Evolutionary conservation across 1,140 invertebrate species (phyloP), one percentile per base, ranked within the genome.

Genomic region (Zeugodacus cucurbitae): DNA sequence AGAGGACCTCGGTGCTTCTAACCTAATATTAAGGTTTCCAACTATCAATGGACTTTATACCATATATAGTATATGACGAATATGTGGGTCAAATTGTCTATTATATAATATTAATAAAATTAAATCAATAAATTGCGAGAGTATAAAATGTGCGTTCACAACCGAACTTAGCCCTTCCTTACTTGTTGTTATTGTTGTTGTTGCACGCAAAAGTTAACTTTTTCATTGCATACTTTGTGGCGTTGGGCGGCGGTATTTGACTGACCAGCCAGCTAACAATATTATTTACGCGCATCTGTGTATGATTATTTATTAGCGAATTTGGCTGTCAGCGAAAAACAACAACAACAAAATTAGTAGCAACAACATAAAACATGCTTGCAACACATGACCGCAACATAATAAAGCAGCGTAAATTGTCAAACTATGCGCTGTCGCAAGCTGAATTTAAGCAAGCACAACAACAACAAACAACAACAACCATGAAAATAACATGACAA

Each of bases 161-260:
- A n/a, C n/a, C n/a, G n/a, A n/a, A n/a, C n/a, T n/a, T n/a, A n/a
- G n/a, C n/a, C n/a, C n/a, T n/a, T n/a, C n/a, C n/a, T n/a, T n/a
- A n/a, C n/a, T n/a, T n/a, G n/a, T n/a, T n/a, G n/a, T 22, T 29
- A 14, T 82, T 82, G n/a, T 82, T 48, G n/a, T 29, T 48, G n/a
- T 22, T 11, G n/a, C 41, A 48, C 34, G 32, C n/a, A 48, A 29
- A 82, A 44, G 17, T 82, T 82, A 82, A 82, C 74, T 44, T 48
- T 82, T 82, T 29, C 74, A 82, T 82, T 82, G 44, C 74, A 82
- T 82, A 82, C 34, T 82, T 54, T 48, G 74, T 48, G 74, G 74
- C 74, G 41, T 82, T 82, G 10, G n/a, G n/a, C n/a, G n/a, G n/a
- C 37, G 41, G 74, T 82, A 82, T 48, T 44, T 48, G 41, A 29